phyloP scores from a whole-genome alignment of 2,113 vertebrate species.

The Lampris incognitus region DNA sequence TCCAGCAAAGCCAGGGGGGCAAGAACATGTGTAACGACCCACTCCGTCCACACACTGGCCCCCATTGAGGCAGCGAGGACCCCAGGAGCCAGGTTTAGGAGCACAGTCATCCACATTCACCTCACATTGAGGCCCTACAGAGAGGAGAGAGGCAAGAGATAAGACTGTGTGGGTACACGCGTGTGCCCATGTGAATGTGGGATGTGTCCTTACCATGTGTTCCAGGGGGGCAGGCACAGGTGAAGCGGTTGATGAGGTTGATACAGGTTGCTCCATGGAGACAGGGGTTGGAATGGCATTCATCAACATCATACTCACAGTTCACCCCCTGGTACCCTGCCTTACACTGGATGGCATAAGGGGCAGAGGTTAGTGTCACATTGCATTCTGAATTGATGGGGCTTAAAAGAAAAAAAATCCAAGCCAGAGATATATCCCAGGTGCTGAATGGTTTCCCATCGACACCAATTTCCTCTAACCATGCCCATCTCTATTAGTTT shows the following conservation, averaged over 20 bases:
- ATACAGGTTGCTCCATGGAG: slow-evolving; percentile 90
- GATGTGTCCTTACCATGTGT: slow-evolving; percentile 84
- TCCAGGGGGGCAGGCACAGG: slow-evolving; percentile 91
- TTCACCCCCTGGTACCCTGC: slow-evolving; percentile 91
- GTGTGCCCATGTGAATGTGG: background rate
- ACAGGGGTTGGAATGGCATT: slow-evolving; percentile 90
- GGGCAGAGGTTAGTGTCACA: slow-evolving; percentile 6
- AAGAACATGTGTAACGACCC: slow-evolving; percentile 88
- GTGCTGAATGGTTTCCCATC: too few species aligned
- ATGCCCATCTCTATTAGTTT: too few species aligned
- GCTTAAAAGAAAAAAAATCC: too few species aligned
- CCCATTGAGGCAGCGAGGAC: slow-evolving; percentile 87
- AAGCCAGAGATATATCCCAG: too few species aligned
- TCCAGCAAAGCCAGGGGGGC: slow-evolving; percentile 89
- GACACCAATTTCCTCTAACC: too few species aligned
- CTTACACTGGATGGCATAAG: slow-evolving; percentile 81
- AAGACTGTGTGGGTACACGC: background rate
- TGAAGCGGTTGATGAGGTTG: slow-evolving; percentile 91
- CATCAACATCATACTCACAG: slow-evolving; percentile 92
- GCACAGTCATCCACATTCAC: slow-evolving; percentile 89
- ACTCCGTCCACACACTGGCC: slow-evolving; percentile 91
- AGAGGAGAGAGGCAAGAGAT: background rate
- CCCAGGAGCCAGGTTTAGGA: slow-evolving; percentile 66
- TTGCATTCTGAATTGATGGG: background rate
- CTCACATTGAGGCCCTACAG: slow-evolving; percentile 88